These are phyloP conservation scores for Drosophila affinis DNA, from an alignment of 2,888 invertebrate genomes.

Conservation along the genomic window DNA sequence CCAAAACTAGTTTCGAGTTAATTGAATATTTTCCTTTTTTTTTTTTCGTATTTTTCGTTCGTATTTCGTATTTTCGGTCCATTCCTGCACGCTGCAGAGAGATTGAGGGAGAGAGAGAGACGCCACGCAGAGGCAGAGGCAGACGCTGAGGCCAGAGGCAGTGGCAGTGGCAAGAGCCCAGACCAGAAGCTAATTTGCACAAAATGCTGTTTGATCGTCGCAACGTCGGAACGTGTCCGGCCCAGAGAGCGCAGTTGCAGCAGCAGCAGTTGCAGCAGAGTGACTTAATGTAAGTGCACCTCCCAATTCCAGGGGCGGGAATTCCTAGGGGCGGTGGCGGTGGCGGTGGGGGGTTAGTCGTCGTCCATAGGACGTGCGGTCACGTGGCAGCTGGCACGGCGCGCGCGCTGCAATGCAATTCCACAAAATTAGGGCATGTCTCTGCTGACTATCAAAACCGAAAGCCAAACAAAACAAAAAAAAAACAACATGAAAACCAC, in stretches of 20 bases:
- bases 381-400: slow-evolving; percentile 38
- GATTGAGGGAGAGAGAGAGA: background rate
- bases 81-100: slow-evolving; percentile 25
- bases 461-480: slow-evolving; percentile 23
- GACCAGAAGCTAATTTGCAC: slow-evolving; percentile 52
- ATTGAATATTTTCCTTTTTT: slow-evolving; percentile 55
- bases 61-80: background rate
- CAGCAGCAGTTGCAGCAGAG: slow-evolving; percentile 26
- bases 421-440: slow-evolving; percentile 16
- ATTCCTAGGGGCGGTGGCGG: background rate
- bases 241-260: slow-evolving; percentile 9
- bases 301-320: background rate
- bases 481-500: background rate
- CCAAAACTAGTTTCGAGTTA: slow-evolving; percentile 69
- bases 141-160: background rate
- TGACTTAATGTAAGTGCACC: slow-evolving; percentile 27
- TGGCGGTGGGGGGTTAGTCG: background rate
- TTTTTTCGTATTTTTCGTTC: slow-evolving; percentile 12
- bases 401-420: background rate
- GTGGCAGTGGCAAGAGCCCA: background rate
- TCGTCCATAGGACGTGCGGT: slow-evolving; percentile 37
- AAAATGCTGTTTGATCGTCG: slow-evolving; percentile 53
- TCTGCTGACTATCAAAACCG: slow-evolving; percentile 24
- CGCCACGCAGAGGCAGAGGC: background rate
- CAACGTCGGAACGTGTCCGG: background rate